Evolutionary conservation across 2,113 vertebrate species (phyloP), one percentile per base, ranked within the genome.

Genomic region (Syrmaticus mikado): DNA sequence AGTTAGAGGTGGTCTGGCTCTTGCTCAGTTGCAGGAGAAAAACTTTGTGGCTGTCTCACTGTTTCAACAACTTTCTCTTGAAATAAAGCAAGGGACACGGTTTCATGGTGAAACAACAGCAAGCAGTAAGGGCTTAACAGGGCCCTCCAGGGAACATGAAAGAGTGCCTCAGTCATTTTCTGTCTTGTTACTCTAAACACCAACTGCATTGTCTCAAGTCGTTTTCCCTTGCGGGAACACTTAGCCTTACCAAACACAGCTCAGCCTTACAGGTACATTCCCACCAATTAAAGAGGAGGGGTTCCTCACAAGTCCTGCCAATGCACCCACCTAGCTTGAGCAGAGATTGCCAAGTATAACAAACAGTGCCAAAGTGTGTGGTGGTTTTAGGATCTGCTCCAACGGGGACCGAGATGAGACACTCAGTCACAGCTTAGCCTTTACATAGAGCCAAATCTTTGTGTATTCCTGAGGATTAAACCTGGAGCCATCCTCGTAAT

Each of bases 261-360:
- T 95, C 93, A 92, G 88, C 90, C 93, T 93, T 84, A 96, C 90
- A 93, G 89, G 94, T 95, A 96, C 93, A 96, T 95, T 95, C 95
- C 95, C 94, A 95, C 94, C 95, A 96, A 97, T 96, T 96, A 95
- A 96, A 95, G 94, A 96, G 95, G 96, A 97, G 96, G 92, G 94
- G 95, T 95, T 97, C 95, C 96, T 97, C 91, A 95, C 96, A 96
- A 96, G 96, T 96, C 76, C 90, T 96, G 96, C 96, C 96, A 97
- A 95, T 93, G 96, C 95, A 95, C 95, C 96, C 93, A 95, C 92
- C 96, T 95, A 92, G 88, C 86, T 94, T 73, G 89, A 95, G 95
- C 25, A 17, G 85, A 84, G 75, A 41, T 86, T 97, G 96, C 94
- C 96, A 97, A 95, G 91, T 96, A 83, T 76, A 96, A 92, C 88